Conservation (phyloP, 2,113 vertebrate species). For the Passer montanus region DNA sequence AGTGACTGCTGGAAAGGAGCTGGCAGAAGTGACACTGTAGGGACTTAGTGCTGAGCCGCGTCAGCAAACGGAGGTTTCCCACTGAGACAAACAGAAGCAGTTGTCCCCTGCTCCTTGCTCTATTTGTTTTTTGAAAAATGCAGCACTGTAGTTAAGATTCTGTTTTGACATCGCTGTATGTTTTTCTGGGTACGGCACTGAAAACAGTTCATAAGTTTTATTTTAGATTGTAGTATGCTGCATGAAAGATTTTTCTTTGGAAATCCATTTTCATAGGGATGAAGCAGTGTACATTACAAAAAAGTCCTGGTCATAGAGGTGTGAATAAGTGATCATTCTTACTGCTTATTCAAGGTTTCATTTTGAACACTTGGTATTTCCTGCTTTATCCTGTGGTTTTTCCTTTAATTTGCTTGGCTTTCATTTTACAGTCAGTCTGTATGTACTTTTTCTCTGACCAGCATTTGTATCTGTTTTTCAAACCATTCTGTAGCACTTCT, state of each 20-base stretch:
- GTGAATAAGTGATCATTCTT: neutral
- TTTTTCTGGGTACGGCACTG: neutral
- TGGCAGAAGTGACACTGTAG: neutral
- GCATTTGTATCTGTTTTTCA: neutral
- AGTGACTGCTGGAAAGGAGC: neutral
- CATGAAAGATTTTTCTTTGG: neutral
- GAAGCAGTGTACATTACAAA: neutral
- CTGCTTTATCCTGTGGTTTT: neutral
- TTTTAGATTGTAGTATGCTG: neutral
- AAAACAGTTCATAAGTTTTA: neutral
- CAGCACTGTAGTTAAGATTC: neutral
- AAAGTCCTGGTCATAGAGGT: neutral
- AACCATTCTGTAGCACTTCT: neutral
- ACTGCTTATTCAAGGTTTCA: neutral
- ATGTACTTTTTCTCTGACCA: neutral
- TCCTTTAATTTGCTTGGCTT: neutral
- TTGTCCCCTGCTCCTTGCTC: fast-evolving
- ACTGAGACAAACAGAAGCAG: fast-evolving
- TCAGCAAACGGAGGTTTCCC: neutral
- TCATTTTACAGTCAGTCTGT: neutral
- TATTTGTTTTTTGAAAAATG: neutral
- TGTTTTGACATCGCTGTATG: neutral
- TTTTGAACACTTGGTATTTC: neutral
- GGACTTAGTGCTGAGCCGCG: fast-evolving
- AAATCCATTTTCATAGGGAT: neutral